Evolutionary conservation across 2,113 vertebrate genomes (phyloP).

Genomic region (Thryonomys swinderianus): DNA sequence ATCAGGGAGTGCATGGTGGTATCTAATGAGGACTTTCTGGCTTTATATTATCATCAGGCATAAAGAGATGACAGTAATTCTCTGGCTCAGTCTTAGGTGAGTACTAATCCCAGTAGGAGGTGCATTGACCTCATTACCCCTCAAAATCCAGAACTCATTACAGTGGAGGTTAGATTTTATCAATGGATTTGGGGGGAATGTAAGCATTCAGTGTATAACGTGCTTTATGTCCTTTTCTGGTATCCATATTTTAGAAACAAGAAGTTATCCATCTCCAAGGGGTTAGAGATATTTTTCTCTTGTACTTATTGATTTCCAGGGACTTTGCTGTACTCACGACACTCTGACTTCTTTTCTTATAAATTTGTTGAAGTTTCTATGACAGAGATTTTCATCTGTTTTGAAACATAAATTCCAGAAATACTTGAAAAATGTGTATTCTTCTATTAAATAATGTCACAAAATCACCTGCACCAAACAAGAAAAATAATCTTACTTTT

Average conservation of each 20-base stretch:
- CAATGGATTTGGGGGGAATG: background rate
- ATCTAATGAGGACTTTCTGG: background rate
- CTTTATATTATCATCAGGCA: fast-evolving
- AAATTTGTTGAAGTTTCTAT: background rate
- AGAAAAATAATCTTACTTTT: background rate
- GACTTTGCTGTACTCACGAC: background rate
- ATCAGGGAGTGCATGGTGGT: fast-evolving
- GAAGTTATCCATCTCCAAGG: background rate
- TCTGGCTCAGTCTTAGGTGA: background rate
- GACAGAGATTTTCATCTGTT: background rate
- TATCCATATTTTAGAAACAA: background rate
- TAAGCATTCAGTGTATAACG: background rate
- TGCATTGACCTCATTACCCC: too few species aligned
- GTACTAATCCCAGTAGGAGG: background rate
- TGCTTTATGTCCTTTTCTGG: background rate
- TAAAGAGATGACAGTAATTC: background rate
- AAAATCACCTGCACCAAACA: background rate
- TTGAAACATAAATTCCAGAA: background rate
- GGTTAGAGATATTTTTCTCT: background rate
- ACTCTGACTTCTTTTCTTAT: background rate
- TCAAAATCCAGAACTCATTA: background rate
- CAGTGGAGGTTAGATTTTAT: background rate
- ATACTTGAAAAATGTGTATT: background rate
- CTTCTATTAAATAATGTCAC: background rate
- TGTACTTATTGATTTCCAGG: background rate